Evolutionary conservation across 2,888 invertebrate genomes (phyloP).

Genomic region (Papilio protenor): DNA sequence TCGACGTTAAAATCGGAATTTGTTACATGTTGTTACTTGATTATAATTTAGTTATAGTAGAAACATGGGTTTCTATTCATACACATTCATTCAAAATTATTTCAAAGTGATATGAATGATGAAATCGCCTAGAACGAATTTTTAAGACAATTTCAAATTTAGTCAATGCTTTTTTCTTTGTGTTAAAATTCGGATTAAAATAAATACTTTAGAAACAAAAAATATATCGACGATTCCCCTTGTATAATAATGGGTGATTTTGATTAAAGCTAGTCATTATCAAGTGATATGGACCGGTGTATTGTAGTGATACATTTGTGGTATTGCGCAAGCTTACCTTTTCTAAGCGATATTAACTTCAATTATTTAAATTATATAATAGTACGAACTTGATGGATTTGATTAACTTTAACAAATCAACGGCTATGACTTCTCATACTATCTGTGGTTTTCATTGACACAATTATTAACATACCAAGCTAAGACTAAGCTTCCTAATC

Average conservation of each 20-base stretch:
- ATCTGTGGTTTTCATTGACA: too few relatives aligned
- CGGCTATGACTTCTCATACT: not conserved
- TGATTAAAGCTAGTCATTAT: not conserved
- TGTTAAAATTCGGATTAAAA: not conserved
- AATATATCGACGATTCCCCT: not conserved
- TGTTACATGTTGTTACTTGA: constrained; percentile 24
- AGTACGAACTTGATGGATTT: not conserved
- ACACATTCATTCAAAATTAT: constrained; percentile 16
- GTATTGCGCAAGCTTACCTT: not conserved
- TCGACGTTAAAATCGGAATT: constrained; percentile 11
- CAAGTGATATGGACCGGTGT: not conserved
- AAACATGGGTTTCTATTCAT: constrained; percentile 13
- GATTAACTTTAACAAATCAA: not conserved
- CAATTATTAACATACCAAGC: too few relatives aligned
- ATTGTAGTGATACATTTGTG: not conserved
- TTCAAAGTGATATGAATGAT: not conserved
- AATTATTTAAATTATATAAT: not conserved
- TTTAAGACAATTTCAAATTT: constrained; percentile 6
- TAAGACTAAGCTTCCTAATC: too few relatives aligned
- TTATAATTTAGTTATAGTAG: constrained; percentile 19
- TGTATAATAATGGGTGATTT: not conserved
- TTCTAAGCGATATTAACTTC: not conserved
- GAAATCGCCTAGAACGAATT: constrained; percentile 7
- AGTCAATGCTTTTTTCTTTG: not conserved
- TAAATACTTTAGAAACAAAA: not conserved